A percentile compares a stretch with the other conserved stretches of the same genome.
Evolutionary conservation across 1,140 invertebrate genomes (phyloP).

Genomic region (Brachionus asplanchnoidis): DNA sequence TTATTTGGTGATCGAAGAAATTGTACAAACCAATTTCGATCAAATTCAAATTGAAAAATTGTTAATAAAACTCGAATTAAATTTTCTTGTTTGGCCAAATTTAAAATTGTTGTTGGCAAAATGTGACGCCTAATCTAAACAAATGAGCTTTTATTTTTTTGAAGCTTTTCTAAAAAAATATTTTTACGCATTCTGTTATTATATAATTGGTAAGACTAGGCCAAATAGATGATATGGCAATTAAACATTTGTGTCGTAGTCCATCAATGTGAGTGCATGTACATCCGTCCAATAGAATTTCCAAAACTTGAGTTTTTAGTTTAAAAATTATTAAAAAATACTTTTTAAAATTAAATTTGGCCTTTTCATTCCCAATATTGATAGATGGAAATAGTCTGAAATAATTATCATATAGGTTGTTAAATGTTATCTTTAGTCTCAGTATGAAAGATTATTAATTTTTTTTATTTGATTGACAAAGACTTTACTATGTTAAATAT

Average conservation of each 20-base stretch:
- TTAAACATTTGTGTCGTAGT: conserved; percentile 6
- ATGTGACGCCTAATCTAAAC: background rate
- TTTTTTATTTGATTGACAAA: too few species aligned
- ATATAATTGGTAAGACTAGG: conserved; percentile 5
- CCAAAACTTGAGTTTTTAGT: background rate
- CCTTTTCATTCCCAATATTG: too few species aligned
- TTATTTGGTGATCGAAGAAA: conserved; percentile 35
- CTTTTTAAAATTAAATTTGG: too few species aligned
- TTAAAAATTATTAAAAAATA: too few species aligned
- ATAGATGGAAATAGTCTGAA: too few species aligned
- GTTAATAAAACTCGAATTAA: background rate
- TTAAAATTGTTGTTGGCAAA: conserved; percentile 8
- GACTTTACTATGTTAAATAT: too few species aligned
- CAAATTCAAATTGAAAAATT: conserved; percentile 33
- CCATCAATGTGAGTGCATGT: background rate
- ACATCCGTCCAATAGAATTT: conserved; percentile 27
- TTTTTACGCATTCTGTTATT: conserved; percentile 15
- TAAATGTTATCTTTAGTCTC: too few species aligned
- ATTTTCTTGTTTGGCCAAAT: conserved; percentile 20
- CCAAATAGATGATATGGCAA: background rate
- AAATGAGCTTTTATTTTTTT: background rate
- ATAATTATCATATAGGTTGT: too few species aligned
- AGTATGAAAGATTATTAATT: too few species aligned
- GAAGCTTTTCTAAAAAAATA: background rate
- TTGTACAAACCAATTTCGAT: conserved; percentile 39